Conservation (phyloP, 2,888 invertebrate genomes). For the Drosophila lacicola region DNA sequence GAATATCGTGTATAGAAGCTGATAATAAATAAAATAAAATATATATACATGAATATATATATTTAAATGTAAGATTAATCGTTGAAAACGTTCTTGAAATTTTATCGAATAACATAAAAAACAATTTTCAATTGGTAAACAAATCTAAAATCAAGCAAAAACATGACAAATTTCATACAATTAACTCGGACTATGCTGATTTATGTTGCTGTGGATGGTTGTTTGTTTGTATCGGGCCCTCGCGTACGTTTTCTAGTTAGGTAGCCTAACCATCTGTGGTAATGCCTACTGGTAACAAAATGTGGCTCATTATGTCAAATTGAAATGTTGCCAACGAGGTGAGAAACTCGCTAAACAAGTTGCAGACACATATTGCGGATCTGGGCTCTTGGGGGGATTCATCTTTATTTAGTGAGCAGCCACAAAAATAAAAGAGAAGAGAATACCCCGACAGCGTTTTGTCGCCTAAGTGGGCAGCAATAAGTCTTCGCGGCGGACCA, state of each 20-base stretch:
- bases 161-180: not conserved
- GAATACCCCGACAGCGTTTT: conserved; percentile 69
- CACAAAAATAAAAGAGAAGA: conserved; percentile 15
- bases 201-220: conserved; percentile 12
- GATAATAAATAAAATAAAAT: no score
- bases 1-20: no score
- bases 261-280: conserved; percentile 42
- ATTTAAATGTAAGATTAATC: no score
- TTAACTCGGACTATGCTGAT: conserved; percentile 7
- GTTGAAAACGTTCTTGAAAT: no score
- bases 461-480: conserved; percentile 76
- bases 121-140: not conserved
- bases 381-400: conserved; percentile 15
- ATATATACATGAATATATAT: no score
- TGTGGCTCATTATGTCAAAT: conserved; percentile 85
- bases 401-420: conserved; percentile 48
- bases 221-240: not conserved
- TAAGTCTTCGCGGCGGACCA: conserved; percentile 53
- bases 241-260: conserved; percentile 25
- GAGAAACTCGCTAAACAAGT: conserved; percentile 61
- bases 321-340: conserved; percentile 81
- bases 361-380: conserved; percentile 45
- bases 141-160: not conserved
- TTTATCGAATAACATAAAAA: no score
- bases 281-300: conserved; percentile 68